These are phyloP conservation scores for Dasypolia templi DNA, from an alignment of 2,888 invertebrate species.

Conservation along the genomic window DNA sequence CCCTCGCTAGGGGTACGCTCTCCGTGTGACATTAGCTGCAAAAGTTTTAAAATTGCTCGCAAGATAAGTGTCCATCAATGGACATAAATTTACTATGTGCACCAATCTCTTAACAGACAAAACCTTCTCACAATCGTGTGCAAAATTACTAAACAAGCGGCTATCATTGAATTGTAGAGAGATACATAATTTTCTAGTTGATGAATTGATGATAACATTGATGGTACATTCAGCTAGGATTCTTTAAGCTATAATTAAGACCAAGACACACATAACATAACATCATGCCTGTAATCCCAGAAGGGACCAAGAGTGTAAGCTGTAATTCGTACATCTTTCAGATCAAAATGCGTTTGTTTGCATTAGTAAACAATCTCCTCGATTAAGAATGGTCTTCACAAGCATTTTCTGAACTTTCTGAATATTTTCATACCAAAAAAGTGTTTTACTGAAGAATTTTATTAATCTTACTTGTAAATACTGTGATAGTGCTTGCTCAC, in stretches of 20 bases:
- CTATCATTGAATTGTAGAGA: not conserved
- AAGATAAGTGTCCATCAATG: not conserved
- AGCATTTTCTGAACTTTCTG: not conserved
- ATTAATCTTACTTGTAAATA: too few species aligned
- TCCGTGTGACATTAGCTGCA: constrained; percentile 93
- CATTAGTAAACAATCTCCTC: not conserved
- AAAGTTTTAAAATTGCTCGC: not conserved
- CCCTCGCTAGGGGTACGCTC: constrained; percentile 92
- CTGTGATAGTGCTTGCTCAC: not conserved
- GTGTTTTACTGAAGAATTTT: too few species aligned
- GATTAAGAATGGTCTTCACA: not conserved
- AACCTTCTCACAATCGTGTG: not conserved
- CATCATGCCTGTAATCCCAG: too few species aligned
- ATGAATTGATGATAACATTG: too few species aligned
- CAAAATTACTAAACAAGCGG: too few species aligned
- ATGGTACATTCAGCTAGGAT: not conserved
- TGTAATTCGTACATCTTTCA: not conserved
- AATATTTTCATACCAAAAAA: not conserved
- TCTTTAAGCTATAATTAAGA: not conserved
- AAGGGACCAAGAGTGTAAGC: too few species aligned
- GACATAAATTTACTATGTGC: not conserved
- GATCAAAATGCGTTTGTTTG: not conserved
- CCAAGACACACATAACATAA: too few species aligned
- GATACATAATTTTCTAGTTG: not conserved
- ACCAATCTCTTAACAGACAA: not conserved